A percentile compares a stretch with the other conserved stretches of the same genome.
Conservation (phyloP, 2,888 invertebrate genomes). For the Sarcophaga rosellei region DNA sequence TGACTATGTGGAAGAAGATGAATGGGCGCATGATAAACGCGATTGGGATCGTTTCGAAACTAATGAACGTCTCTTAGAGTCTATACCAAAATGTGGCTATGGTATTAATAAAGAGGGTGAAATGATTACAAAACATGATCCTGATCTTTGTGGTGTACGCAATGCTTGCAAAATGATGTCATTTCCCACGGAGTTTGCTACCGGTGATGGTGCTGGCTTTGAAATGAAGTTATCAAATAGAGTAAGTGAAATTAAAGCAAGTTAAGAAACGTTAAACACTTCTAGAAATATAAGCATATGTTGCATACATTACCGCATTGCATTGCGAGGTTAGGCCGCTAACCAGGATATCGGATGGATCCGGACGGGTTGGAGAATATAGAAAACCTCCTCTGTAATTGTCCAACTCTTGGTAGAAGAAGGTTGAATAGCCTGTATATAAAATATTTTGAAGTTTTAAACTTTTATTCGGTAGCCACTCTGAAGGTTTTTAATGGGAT, state of each 20-base stretch:
- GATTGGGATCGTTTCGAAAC: slow-evolving; percentile 91
- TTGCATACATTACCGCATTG: no score
- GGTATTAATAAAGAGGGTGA: slow-evolving; percentile 85
- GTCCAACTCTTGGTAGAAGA: no score
- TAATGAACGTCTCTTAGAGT: slow-evolving; percentile 86
- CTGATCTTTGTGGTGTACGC: slow-evolving; percentile 89
- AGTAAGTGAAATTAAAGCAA: slow-evolving; percentile 48
- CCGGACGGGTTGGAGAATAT: no score
- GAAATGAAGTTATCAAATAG: slow-evolving; percentile 93
- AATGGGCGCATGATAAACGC: slow-evolving; percentile 81
- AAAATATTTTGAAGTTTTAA: no score
- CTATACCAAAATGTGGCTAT: slow-evolving; percentile 88
- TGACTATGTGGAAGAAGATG: slow-evolving; percentile 83
- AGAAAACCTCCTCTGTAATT: no score
- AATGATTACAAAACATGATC: slow-evolving; percentile 96
- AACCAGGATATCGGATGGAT: no score
- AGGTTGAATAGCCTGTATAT: no score
- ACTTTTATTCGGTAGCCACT: no score
- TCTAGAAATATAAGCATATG: no score
- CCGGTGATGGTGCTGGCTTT: slow-evolving; percentile 93
- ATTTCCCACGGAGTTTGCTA: slow-evolving; percentile 94
- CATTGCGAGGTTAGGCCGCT: no score
- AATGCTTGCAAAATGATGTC: slow-evolving; percentile 93
- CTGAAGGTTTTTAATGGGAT: no score
- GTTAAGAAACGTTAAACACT: no score